These are phyloP conservation scores for Nycticebus coucang DNA, from an alignment of 2,113 vertebrate species.

Conservation along the genomic window DNA sequence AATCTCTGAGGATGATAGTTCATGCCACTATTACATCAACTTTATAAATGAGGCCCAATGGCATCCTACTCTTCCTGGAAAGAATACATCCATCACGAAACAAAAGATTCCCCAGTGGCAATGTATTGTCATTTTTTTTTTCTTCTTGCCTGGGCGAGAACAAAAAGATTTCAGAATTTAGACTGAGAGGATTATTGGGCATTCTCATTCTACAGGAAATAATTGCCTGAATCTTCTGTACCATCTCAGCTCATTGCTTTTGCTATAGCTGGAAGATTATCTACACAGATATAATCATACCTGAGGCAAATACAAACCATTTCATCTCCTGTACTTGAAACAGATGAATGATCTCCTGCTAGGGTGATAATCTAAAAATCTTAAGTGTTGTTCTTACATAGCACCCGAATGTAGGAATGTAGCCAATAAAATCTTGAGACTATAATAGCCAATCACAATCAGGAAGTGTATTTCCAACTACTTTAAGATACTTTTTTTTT, in stretches of 20 bases:
- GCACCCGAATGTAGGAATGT: conserved; percentile 11
- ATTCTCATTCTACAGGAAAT: conserved; percentile 47
- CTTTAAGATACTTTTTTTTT: background rate
- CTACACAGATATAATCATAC: background rate
- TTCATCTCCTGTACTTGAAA: background rate
- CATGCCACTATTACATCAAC: conserved; percentile 76
- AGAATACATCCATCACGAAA: conserved; percentile 70
- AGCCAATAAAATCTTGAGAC: background rate
- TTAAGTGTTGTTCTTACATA: background rate
- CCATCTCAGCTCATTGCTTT: conserved; percentile 54
- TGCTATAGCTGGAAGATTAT: conserved; percentile 14
- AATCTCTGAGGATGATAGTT: conserved; percentile 77
- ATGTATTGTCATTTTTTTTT: conserved; percentile 61
- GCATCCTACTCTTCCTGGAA: conserved; percentile 64
- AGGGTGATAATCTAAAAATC: background rate
- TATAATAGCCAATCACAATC: background rate
- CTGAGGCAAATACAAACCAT: background rate
- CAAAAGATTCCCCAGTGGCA: conserved; percentile 48
- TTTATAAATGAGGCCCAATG: conserved; percentile 77
- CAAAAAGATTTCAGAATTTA: conserved; percentile 70
- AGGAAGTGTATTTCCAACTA: background rate
- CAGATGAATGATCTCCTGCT: background rate
- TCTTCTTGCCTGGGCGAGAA: conserved; percentile 53
- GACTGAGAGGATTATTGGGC: conserved; percentile 39
- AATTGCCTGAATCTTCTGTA: conserved; percentile 66